A percentile compares a stretch with the other conserved stretches of the same genome.
Conservation (phyloP, 2,797 vertebrate species). For the Parauchenoglanis ngamensis region DNA sequence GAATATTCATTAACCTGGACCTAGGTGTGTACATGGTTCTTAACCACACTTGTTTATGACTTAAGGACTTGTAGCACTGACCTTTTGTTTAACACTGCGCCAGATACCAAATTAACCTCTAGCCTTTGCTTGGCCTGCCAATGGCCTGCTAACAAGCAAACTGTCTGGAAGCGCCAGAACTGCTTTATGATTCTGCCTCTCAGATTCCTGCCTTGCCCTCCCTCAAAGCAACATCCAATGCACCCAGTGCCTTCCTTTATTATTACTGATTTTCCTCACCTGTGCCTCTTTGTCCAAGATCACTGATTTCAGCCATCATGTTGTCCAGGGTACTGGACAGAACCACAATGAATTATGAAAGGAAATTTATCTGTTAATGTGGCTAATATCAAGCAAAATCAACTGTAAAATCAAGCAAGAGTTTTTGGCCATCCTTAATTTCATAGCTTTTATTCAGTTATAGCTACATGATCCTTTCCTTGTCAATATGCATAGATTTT, state of each 20-base stretch:
- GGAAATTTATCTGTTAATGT: background rate
- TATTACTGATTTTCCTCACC: constrained; percentile 22
- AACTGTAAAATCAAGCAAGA: background rate
- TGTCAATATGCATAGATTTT: background rate
- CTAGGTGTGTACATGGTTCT: constrained; percentile 82
- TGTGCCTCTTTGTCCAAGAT: background rate
- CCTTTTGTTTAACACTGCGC: constrained; percentile 83
- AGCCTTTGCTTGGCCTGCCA: constrained; percentile 78
- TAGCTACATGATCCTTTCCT: background rate
- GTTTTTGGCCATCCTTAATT: background rate
- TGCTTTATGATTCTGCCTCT: constrained; percentile 76
- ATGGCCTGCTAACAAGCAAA: constrained; percentile 84
- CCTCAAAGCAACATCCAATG: constrained; percentile 38
- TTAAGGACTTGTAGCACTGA: constrained; percentile 85
- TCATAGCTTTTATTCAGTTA: background rate
- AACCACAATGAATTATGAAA: background rate
- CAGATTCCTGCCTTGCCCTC: constrained; percentile 51
- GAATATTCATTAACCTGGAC: constrained; percentile 83
- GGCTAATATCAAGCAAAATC: background rate
- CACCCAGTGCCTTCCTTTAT: constrained; percentile 25
- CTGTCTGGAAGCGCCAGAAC: constrained; percentile 81
- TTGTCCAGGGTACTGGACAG: background rate
- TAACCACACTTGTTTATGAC: constrained; percentile 85
- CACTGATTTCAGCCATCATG: too few species aligned
- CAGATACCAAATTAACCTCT: constrained; percentile 88